Evolutionary conservation across 2,113 vertebrate genomes (phyloP).

Genomic region (Crypturellus undulatus): DNA sequence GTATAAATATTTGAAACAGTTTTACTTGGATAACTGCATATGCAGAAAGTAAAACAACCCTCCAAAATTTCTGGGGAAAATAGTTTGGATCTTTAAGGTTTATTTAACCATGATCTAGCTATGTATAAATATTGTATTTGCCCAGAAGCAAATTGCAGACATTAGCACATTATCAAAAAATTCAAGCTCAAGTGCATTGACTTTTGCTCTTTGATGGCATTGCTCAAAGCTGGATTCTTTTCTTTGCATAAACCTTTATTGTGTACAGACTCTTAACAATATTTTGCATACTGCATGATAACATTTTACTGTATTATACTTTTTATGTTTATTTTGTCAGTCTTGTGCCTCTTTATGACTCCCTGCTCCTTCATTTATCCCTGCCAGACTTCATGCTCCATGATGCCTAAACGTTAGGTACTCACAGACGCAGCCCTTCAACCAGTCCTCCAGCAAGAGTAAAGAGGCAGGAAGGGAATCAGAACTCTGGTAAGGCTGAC

Average conservation of each 20-base stretch:
- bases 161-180: not conserved
- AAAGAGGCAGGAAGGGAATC: not conserved
- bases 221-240: not conserved
- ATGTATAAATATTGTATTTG: constrained; percentile 28
- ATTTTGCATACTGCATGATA: not conserved
- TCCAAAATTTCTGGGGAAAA: not conserved
- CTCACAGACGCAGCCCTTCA: not conserved
- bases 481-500: not conserved
- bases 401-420: not conserved
- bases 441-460: not conserved
- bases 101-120: not conserved
- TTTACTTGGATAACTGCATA: not conserved
- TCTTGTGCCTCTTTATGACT: not conserved
- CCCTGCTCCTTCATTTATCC: not conserved
- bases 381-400: not conserved
- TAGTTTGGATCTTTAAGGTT: not conserved
- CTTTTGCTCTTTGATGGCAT: constrained; percentile 16
- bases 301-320: not conserved
- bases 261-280: not conserved
- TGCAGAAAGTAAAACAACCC: not conserved
- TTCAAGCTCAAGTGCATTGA: constrained; percentile 24
- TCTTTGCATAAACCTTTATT: not conserved
- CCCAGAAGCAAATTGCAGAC: not conserved
- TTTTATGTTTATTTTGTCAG: not conserved
- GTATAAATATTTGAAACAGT: not conserved